Evolutionary conservation across 2,888 invertebrate species (phyloP).

Genomic region (Lottia gigantea): DNA sequence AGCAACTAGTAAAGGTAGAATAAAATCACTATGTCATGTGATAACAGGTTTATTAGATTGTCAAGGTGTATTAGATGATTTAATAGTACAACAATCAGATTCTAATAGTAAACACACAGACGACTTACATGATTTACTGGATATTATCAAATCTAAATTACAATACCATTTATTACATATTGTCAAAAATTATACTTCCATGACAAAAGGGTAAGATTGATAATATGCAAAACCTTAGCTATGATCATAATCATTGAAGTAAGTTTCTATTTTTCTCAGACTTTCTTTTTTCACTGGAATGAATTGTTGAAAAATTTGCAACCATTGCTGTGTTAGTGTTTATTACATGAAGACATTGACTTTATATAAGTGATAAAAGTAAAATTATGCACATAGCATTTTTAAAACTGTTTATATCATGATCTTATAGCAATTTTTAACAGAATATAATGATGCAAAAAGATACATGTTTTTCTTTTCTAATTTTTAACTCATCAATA

Average conservation of each 20-base stretch:
- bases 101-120: conserved; percentile 23
- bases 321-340: too few species aligned
- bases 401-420: too few species aligned
- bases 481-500: not conserved
- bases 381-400: too few species aligned
- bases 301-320: too few species aligned
- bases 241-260: too few species aligned
- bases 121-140: conserved; percentile 37
- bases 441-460: too few species aligned
- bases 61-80: conserved; percentile 26
- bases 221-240: not conserved
- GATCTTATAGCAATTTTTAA: too few species aligned
- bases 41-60: conserved; percentile 30
- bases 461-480: too few species aligned
- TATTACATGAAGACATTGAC: too few species aligned
- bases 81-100: conserved; percentile 28
- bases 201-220: conserved; percentile 42
- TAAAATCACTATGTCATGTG: not conserved
- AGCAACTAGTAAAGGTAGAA: conserved; percentile 16
- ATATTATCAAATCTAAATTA: conserved; percentile 41
- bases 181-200: conserved; percentile 34
- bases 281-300: too few species aligned
- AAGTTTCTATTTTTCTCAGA: too few species aligned
- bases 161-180: conserved; percentile 45
- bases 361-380: too few species aligned